Conservation (phyloP, 2,888 invertebrate genomes). For the Cheilosia soror region DNA sequence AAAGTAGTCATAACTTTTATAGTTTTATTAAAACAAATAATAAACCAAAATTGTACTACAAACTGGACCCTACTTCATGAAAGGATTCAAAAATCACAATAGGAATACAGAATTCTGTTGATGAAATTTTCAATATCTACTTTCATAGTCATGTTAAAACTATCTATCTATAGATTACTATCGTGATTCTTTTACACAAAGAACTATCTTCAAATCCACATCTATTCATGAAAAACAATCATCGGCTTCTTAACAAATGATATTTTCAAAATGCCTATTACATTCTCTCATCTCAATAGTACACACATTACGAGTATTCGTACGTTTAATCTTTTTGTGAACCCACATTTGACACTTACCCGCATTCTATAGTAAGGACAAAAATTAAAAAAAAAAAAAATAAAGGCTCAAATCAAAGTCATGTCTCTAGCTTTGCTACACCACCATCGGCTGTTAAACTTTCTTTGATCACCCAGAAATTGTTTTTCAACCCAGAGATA, state of each 20-base stretch:
- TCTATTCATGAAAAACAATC: constrained; percentile 8
- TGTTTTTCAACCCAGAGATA: constrained; percentile 44
- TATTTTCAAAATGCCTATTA: constrained; percentile 48
- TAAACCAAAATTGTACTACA: too few species aligned
- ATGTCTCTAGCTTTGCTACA: constrained; percentile 50
- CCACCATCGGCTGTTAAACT: constrained; percentile 65
- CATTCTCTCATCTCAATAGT: neutral
- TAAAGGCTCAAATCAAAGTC: constrained; percentile 59
- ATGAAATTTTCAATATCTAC: too few species aligned
- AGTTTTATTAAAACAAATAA: too few species aligned
- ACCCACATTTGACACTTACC: constrained; percentile 65
- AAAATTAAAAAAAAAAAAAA: neutral
- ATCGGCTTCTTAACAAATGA: constrained; percentile 34
- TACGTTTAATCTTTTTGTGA: constrained; percentile 27
- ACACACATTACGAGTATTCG: neutral
- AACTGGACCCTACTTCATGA: too few species aligned
- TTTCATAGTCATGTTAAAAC: too few species aligned
- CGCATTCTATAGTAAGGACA: constrained; percentile 44
- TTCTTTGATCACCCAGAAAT: constrained; percentile 69
- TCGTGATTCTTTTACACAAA: neutral
- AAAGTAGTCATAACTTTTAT: too few species aligned
- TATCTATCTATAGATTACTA: too few species aligned
- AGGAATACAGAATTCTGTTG: too few species aligned
- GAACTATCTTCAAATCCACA: neutral
- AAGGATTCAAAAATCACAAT: too few species aligned